Percentiles rank a stretch among this genome's conserved stretches.
Evolutionary conservation across 2,113 vertebrate genomes (phyloP).

Genomic region (Eurystomus gularis): DNA sequence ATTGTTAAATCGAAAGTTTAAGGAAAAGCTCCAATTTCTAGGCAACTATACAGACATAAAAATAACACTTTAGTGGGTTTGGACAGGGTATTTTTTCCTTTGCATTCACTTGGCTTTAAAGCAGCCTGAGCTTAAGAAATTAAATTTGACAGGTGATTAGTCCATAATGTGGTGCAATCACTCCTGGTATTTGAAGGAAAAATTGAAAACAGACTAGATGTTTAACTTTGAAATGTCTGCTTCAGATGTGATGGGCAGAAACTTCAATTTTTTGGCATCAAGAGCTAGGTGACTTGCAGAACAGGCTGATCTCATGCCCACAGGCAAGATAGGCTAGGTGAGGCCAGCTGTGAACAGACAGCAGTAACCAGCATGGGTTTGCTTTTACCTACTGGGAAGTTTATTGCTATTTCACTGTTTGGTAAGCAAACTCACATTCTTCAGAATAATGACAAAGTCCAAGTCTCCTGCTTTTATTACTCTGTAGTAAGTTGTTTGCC

Average conservation of each 20-base stretch:
- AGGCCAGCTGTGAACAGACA: not conserved
- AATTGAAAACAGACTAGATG: slow-evolving; percentile 53
- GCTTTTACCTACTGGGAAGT: slow-evolving; percentile 15
- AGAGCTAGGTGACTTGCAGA: not conserved
- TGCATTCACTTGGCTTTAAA: slow-evolving; percentile 54
- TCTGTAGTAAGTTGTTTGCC: not conserved
- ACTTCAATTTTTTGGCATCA: not conserved
- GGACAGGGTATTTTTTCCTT: slow-evolving; percentile 39
- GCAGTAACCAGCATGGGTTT: not conserved
- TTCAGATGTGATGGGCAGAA: not conserved
- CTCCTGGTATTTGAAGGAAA: slow-evolving; percentile 60
- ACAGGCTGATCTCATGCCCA: not conserved
- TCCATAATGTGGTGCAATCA: slow-evolving; percentile 60
- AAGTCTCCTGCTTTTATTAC: not conserved
- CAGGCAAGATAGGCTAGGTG: not conserved
- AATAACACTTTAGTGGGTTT: slow-evolving; percentile 33
- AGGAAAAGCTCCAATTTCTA: slow-evolving; percentile 25
- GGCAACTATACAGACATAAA: slow-evolving; percentile 34
- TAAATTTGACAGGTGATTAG: slow-evolving; percentile 71
- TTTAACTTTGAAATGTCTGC: slow-evolving; percentile 43
- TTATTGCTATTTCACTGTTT: slow-evolving; percentile 5
- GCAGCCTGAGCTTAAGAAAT: slow-evolving; percentile 62
- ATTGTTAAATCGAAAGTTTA: slow-evolving; percentile 32
- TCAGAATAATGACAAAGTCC: not conserved
- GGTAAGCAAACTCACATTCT: not conserved